Evolutionary conservation across 1,140 invertebrate species (phyloP), one percentile per base, ranked within the genome.

Genomic region (Lucilia cuprina): DNA sequence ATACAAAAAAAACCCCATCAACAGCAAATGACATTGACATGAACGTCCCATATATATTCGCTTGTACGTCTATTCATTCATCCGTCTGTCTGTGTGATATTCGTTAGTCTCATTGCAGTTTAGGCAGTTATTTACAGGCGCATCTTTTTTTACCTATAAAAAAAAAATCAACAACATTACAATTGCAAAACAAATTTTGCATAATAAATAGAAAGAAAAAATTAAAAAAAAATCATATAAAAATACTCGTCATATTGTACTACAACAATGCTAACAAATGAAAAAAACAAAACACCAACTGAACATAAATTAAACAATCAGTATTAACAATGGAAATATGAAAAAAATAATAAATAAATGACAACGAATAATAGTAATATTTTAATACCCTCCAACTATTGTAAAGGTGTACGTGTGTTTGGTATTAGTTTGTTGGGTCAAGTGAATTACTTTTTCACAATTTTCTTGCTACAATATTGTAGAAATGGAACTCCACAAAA

Each of bases 141-240:
- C 65, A 70, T 70, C 65, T 70, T 60, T 70, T 60, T 60, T 21
- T 70, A 21, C 65, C 65, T 70, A 21, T 70, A 70, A 70, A 41
- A 70, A 21, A 70, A 70, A 41, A 70, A 21, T 70, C 65, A 21
- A 70, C 65, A 21, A 70, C n/a, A 70, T 70, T 70, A 70, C 65
- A 70, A 70, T 70, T 70, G 60, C 65, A 70, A 70, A 70, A 70
- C 65, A 21, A 70, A 70, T 70, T 70, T 70, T 70, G 65, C 65
- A 70, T 70, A 70, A 70, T 70, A 70, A 70, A 70, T 70, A 70
- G 65, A 70, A 60, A 60, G 55, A 60, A 70, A 70, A 21, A 70
- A 21, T 13, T n/a, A 55, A 10, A 21, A 70, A 70, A 21, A 70
- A 70, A 70, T n/a, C 4, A 55, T 7, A n/a, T 17, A 17, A 60